Conservation (phyloP, 2,113 vertebrate genomes). For the Corvus moneduloides region DNA sequence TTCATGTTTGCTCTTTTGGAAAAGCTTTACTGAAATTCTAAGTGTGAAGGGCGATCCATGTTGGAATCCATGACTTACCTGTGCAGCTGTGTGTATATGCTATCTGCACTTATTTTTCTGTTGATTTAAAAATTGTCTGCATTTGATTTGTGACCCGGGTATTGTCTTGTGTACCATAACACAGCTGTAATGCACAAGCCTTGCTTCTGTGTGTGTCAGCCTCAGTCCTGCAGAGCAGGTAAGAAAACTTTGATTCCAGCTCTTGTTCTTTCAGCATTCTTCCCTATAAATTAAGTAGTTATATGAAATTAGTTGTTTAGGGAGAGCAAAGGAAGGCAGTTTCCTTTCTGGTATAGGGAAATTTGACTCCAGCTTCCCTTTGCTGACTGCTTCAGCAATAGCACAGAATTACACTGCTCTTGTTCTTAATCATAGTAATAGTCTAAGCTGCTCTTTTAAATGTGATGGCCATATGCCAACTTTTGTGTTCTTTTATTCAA, state of each 20-base stretch:
- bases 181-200: background rate
- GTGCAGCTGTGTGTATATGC: background rate
- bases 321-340: background rate
- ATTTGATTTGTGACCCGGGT: background rate
- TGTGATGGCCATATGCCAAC: background rate
- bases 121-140: background rate
- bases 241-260: background rate
- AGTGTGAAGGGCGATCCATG: background rate
- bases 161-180: background rate
- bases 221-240: background rate
- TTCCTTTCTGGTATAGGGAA: background rate
- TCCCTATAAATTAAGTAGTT: background rate
- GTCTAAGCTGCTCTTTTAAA: background rate
- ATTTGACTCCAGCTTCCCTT: background rate
- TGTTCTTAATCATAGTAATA: background rate
- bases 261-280: background rate
- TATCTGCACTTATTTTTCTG: background rate
- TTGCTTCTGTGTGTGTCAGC: background rate
- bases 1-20: background rate
- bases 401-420: background rate
- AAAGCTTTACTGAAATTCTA: background rate
- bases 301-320: background rate
- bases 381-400: background rate
- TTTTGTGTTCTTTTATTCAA: background rate
- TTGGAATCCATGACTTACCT: background rate